A percentile compares a stretch with the other conserved stretches of the same genome.
Conservation (phyloP, 2,797 vertebrate species). For the Sus cebifrons region DNA sequence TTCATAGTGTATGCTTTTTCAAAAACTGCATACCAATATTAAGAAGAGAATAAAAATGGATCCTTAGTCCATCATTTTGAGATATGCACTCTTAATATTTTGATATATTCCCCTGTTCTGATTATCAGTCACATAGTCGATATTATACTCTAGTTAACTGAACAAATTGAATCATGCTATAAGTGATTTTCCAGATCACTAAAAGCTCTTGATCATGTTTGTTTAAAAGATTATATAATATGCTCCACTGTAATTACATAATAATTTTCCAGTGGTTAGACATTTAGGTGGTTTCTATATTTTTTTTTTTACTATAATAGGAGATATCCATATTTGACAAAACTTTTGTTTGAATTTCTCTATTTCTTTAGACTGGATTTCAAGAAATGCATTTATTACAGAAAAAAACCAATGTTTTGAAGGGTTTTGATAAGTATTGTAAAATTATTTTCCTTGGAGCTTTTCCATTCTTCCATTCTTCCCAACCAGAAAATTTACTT, state of each 20-base stretch:
- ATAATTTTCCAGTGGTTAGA: background rate
- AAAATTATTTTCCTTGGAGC: background rate
- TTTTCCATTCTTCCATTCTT: background rate
- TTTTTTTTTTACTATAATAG: background rate
- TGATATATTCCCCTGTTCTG: background rate
- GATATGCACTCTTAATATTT: background rate
- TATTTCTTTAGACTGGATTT: slow-evolving; percentile 32
- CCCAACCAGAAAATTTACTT: background rate
- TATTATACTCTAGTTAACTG: background rate
- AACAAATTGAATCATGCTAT: background rate
- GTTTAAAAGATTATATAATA: background rate
- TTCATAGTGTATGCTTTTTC: background rate
- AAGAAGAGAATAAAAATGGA: background rate
- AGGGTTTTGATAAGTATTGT: slow-evolving; percentile 26
- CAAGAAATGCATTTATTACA: background rate
- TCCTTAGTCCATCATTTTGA: background rate
- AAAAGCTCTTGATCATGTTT: background rate
- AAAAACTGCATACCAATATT: background rate
- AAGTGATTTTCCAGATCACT: background rate
- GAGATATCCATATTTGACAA: background rate
- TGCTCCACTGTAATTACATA: background rate
- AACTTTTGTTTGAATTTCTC: background rate
- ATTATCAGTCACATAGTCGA: background rate
- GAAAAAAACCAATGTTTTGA: background rate
- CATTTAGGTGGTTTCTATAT: background rate